Evolutionary conservation across 2,888 invertebrate genomes (phyloP).

Genomic region (Drosophila pegasa): DNA sequence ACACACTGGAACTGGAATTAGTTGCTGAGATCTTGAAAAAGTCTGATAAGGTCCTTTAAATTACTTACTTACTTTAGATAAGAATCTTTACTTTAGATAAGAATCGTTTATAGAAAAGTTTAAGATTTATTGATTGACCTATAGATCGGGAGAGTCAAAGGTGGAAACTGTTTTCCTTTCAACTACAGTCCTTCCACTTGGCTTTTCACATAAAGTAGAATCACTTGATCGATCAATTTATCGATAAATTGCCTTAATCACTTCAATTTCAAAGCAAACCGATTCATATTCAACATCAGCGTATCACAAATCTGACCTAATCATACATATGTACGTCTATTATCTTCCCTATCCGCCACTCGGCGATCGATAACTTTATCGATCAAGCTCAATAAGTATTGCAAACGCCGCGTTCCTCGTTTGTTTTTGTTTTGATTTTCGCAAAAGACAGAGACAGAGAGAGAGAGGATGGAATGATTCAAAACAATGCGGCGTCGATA

Average conservation of each 20-base stretch:
- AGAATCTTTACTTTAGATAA: too few species aligned
- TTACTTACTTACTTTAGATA: too few species aligned
- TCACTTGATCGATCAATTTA: constrained; percentile 15
- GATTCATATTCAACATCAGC: neutral
- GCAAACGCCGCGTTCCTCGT: constrained; percentile 7
- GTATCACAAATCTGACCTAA: too few species aligned
- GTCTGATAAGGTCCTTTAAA: too few species aligned
- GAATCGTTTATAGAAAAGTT: too few species aligned
- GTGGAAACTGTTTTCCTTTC: too few species aligned
- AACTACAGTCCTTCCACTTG: neutral
- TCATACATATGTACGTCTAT: neutral
- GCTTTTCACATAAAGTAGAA: neutral
- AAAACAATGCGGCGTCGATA: constrained; percentile 3
- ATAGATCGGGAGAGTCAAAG: too few species aligned
- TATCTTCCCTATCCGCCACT: rapidly evolving
- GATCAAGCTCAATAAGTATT: constrained; percentile 17
- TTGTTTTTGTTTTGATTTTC: constrained; percentile 57
- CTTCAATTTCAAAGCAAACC: neutral
- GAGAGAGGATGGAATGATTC: neutral
- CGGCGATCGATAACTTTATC: constrained; percentile 28
- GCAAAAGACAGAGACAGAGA: constrained; percentile 15
- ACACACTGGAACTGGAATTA: neutral
- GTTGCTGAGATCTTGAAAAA: too few species aligned
- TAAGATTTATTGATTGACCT: too few species aligned
- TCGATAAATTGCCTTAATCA: constrained; percentile 11